Evolutionary conservation across 2,113 vertebrate species (phyloP), one percentile per base, ranked within the genome.

Genomic region (Chunga burmeisteri): DNA sequence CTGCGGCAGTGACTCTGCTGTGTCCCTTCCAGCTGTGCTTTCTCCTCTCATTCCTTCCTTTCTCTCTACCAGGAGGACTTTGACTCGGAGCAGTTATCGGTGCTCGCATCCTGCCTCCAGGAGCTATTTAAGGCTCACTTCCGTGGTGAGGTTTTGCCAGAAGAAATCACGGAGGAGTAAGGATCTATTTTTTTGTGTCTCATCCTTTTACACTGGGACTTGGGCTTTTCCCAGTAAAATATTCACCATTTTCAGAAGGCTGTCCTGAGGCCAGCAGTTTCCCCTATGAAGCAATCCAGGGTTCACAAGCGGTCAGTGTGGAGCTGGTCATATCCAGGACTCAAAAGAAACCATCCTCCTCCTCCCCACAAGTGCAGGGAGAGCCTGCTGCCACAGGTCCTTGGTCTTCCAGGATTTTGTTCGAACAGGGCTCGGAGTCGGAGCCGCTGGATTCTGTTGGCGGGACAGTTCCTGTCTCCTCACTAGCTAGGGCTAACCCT

Each of bases 151-250:
- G 99, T 99, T 7, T 92, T 99, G n/a, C 99, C 99, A 0, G 99
- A 99, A 56, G 99, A 99, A 95, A 98, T 99, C 97, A 99, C 99
- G 0, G 99, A 99, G 83, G 99, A 99, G 99, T 99, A 98, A 96
- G 99, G 89, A 9, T 27, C 18, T 2, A 2, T 18, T 12, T 32
- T 9, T 8, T 2, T 9, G 7, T 2, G 3, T 30, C 65, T 85
- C 36, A 10, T 70, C 78, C 52, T 62, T 84, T 71, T 58, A 6
- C 36, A 1, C 20, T 18, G 27, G 38, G 50, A 7, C 7, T 21
- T 13, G 49, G 61, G 47, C n/a, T 81, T 61, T 59, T 65, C 90
- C 70, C 62, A 1, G 25, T 6, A 7, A 7, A 32, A 42, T 5
- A 7, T 6, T 32, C 61, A 4, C 26, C 0, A 0, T 8, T 68